These are phyloP conservation scores for Proterorhinus semilunaris DNA, from an alignment of 2,113 vertebrate genomes.

Conservation along the genomic window DNA sequence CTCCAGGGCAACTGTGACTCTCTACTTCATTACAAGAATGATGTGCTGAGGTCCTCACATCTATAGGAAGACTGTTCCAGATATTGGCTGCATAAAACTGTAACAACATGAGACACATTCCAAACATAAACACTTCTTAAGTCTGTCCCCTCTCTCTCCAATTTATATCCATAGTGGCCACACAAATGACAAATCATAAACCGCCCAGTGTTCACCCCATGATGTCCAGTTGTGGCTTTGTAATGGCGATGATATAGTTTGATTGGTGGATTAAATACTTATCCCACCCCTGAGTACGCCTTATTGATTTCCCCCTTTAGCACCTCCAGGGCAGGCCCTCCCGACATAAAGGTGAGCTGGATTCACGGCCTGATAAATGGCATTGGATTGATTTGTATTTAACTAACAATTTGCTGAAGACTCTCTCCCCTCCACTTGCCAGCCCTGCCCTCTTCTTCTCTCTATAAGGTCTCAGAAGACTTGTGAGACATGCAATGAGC, in stretches of 20 bases:
- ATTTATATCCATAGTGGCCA: background rate
- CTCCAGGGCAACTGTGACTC: too few species aligned
- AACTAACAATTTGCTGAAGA: constrained; percentile 97
- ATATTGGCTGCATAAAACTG: too few species aligned
- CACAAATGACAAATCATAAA: constrained; percentile 26
- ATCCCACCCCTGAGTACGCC: constrained; percentile 66
- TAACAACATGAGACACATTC: too few species aligned
- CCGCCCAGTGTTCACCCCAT: constrained; percentile 50
- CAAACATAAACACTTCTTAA: background rate
- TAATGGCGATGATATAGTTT: constrained; percentile 74
- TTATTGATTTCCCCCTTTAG: constrained; percentile 65
- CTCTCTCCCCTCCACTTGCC: constrained; percentile 69
- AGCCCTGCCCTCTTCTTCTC: constrained; percentile 54
- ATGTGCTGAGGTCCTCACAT: too few species aligned
- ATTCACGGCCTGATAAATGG: constrained; percentile 86
- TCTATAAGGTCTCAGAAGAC: constrained; percentile 61
- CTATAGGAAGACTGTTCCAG: too few species aligned
- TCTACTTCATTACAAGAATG: too few species aligned
- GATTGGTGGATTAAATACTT: constrained; percentile 75
- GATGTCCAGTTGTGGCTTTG: constrained; percentile 60
- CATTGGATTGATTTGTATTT: constrained; percentile 94
- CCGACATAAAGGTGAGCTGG: constrained; percentile 65
- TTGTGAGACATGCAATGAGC: constrained; percentile 57
- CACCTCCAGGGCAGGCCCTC: constrained; percentile 10
- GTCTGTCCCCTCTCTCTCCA: background rate